Percentiles rank a stretch among this genome's conserved stretches.
Conservation (phyloP, 2,113 vertebrate species). For the Heptranchias perlo region DNA sequence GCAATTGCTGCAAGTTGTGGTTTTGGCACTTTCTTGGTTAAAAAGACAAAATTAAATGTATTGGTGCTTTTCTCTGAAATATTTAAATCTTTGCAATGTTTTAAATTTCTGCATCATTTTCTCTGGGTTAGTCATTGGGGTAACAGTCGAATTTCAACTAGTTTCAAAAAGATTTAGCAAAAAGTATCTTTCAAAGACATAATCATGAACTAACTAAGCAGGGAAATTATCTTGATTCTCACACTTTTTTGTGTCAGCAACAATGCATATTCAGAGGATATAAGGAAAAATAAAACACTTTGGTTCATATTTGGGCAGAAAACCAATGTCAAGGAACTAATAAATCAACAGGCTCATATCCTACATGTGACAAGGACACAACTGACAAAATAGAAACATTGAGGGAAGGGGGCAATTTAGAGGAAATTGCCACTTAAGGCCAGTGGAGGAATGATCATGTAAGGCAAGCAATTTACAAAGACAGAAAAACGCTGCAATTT, state of each 20-base stretch:
- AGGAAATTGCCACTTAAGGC: too few species aligned
- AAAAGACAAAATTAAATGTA: neutral
- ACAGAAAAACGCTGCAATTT: neutral
- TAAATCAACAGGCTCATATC: too few species aligned
- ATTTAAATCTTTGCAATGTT: neutral
- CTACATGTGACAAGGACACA: neutral
- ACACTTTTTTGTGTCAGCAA: neutral
- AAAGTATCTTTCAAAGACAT: neutral
- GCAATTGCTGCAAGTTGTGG: neutral
- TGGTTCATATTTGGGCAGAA: neutral
- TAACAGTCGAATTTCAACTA: neutral
- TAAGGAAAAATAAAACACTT: neutral
- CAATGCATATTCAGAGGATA: neutral
- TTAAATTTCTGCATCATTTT: neutral
- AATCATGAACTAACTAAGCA: neutral
- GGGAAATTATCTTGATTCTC: neutral
- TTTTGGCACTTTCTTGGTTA: neutral
- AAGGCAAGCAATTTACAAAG: neutral
- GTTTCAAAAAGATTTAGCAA: neutral
- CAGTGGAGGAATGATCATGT: neutral
- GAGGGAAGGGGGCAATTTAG: too few species aligned
- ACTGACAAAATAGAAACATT: neutral
- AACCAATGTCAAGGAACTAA: neutral
- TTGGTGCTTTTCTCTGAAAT: neutral
- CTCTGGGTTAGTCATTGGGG: neutral